Evolutionary conservation across 2,888 invertebrate genomes (phyloP).

Genomic region (Erebia aethiops): DNA sequence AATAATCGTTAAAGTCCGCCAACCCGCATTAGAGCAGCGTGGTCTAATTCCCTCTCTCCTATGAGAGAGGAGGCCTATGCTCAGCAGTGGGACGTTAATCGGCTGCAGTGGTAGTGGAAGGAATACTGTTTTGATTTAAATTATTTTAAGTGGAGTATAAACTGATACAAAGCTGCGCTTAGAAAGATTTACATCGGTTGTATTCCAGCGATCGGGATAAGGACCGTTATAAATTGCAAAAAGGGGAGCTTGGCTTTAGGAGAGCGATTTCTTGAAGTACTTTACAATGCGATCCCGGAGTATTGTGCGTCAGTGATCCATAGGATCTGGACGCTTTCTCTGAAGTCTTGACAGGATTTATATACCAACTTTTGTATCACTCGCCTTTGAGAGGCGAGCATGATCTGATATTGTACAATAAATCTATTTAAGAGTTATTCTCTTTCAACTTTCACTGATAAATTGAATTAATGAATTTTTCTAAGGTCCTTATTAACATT

Average conservation of each 20-base stretch:
- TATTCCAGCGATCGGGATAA: slow-evolving; percentile 70
- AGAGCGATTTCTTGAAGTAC: slow-evolving; percentile 76
- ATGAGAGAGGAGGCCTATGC: too few species aligned
- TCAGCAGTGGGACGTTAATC: not conserved
- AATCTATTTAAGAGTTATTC: slow-evolving; percentile 20
- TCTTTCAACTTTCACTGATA: not conserved
- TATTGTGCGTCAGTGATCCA: slow-evolving; percentile 57
- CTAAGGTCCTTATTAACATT: not conserved
- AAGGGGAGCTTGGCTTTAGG: slow-evolving; percentile 71
- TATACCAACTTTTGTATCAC: slow-evolving; percentile 41
- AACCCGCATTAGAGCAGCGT: too few species aligned
- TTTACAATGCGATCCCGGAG: slow-evolving; percentile 69
- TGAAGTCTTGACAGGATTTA: slow-evolving; percentile 62
- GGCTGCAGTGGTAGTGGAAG: too few species aligned
- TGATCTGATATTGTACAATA: slow-evolving; percentile 27
- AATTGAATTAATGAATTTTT: too few species aligned
- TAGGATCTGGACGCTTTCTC: slow-evolving; percentile 60
- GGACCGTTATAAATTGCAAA: slow-evolving; percentile 76
- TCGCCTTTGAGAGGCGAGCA: slow-evolving; percentile 41
- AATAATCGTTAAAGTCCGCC: too few species aligned
- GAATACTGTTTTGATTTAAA: slow-evolving; percentile 13
- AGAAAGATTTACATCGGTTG: slow-evolving; percentile 40
- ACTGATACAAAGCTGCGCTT: slow-evolving; percentile 36
- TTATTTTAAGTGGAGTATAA: slow-evolving; percentile 31
- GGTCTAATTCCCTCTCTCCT: too few species aligned